phyloP scores from a whole-genome alignment of 2,797 vertebrate genomes.

The Catamblyrhynchus diadema region DNA sequence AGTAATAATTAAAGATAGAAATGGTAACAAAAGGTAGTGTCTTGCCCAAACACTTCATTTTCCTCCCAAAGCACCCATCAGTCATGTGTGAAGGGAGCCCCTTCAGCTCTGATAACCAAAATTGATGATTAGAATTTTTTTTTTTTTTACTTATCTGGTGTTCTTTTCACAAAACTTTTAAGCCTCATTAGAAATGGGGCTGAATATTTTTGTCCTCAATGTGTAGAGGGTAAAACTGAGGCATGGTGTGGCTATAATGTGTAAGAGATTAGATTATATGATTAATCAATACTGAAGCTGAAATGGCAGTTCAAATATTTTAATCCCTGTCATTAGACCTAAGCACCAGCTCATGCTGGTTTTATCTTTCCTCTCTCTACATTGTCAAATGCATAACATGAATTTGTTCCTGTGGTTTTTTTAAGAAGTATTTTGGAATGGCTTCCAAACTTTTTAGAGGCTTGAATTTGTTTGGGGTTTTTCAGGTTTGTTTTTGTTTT shows the following conservation, averaged over 20 bases:
- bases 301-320: background rate
- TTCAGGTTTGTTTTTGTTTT: background rate
- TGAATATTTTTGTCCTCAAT: background rate
- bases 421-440: background rate
- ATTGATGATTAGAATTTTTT: background rate
- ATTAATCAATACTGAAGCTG: background rate
- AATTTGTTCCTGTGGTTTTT: background rate
- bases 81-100: background rate
- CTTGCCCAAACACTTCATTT: background rate
- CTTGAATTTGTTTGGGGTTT: fast-evolving
- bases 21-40: background rate
- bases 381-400: background rate
- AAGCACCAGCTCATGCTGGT: background rate
- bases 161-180: background rate
- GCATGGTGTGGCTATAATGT: fast-evolving
- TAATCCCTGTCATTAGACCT: background rate
- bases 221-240: background rate
- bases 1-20: background rate
- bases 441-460: background rate
- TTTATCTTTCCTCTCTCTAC: background rate
- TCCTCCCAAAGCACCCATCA: background rate
- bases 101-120: background rate
- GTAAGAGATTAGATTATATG: background rate
- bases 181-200: background rate
- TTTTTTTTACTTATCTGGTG: background rate